A percentile compares a stretch with the other conserved stretches of the same genome.
Conservation (phyloP, 2,113 vertebrate genomes). For the Ammodytes marinus region DNA sequence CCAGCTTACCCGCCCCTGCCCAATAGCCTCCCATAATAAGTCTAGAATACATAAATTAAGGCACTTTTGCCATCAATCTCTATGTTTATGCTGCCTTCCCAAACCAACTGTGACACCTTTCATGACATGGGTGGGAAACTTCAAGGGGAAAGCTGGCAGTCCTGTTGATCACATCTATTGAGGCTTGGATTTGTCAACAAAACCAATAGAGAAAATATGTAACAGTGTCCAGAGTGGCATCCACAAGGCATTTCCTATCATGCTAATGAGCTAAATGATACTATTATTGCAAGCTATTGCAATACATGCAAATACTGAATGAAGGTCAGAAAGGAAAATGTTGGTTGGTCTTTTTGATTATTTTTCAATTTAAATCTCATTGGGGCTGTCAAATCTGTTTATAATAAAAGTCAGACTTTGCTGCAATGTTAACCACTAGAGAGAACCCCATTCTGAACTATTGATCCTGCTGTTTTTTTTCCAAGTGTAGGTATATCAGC, state of each 20-base stretch:
- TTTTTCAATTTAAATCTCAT: conserved; percentile 26
- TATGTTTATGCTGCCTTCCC: conserved; percentile 56
- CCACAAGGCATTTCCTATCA: not conserved
- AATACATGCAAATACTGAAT: conserved; percentile 9
- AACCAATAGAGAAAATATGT: conserved; percentile 46
- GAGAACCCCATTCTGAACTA: not conserved
- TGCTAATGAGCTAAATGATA: not conserved
- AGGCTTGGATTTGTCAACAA: conserved; percentile 40
- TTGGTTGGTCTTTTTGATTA: conserved; percentile 6
- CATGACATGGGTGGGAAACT: conserved; percentile 57
- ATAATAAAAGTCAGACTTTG: conserved; percentile 4
- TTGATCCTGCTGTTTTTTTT: not conserved
- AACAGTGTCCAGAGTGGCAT: not conserved
- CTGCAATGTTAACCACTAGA: not conserved
- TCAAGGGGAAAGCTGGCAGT: conserved; percentile 49
- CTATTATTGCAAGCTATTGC: conserved; percentile 27
- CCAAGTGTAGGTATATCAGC: not conserved
- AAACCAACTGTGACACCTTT: conserved; percentile 77
- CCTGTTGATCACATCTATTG: conserved; percentile 25
- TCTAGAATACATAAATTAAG: conserved; percentile 78
- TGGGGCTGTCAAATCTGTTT: conserved; percentile 14
- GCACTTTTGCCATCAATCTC: conserved; percentile 77
- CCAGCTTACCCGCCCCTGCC: conserved; percentile 72
- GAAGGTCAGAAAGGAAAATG: conserved; percentile 37
- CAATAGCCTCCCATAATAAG: conserved; percentile 67